Conservation (phyloP, 1,140 invertebrate genomes). For the Frieseomelitta varia region DNA sequence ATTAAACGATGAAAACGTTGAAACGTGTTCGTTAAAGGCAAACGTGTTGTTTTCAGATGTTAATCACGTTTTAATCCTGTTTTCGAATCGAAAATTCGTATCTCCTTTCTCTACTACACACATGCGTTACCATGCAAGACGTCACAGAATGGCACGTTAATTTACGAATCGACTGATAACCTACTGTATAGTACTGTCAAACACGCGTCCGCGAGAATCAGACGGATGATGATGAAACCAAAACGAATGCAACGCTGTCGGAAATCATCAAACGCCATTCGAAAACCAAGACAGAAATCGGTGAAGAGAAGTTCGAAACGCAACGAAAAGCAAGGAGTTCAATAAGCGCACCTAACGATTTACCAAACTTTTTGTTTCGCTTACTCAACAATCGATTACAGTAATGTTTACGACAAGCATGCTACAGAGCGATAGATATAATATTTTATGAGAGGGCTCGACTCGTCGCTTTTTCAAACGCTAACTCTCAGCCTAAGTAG, state of each 20-base stretch:
- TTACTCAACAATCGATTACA: slow-evolving; percentile 5
- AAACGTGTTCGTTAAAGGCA: background rate
- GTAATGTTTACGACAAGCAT: slow-evolving; percentile 53
- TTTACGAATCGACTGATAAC: slow-evolving; percentile 25
- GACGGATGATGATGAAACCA: slow-evolving; percentile 11
- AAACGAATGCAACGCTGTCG: background rate
- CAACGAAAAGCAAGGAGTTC: slow-evolving; percentile 31
- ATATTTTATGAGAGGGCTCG: slow-evolving; percentile 52
- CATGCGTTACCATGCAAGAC: slow-evolving; percentile 56
- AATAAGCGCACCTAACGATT: slow-evolving; percentile 33
- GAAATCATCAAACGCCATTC: slow-evolving; percentile 2
- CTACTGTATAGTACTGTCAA: slow-evolving; percentile 14
- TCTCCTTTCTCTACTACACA: slow-evolving; percentile 50
- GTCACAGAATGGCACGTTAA: slow-evolving; percentile 21
- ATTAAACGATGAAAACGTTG: background rate
- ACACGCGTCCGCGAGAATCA: slow-evolving; percentile 18
- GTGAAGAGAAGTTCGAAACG: background rate
- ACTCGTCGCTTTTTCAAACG: slow-evolving; percentile 56
- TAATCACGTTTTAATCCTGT: background rate
- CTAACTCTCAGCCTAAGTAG: slow-evolving; percentile 3
- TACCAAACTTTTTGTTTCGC: slow-evolving; percentile 1
- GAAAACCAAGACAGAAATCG: slow-evolving; percentile 21
- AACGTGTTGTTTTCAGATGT: background rate
- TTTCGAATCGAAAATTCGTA: slow-evolving; percentile 50
- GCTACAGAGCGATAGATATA: slow-evolving; percentile 55